Conservation (phyloP, 2,797 vertebrate genomes). For the Oreonectes daqikongensis region DNA sequence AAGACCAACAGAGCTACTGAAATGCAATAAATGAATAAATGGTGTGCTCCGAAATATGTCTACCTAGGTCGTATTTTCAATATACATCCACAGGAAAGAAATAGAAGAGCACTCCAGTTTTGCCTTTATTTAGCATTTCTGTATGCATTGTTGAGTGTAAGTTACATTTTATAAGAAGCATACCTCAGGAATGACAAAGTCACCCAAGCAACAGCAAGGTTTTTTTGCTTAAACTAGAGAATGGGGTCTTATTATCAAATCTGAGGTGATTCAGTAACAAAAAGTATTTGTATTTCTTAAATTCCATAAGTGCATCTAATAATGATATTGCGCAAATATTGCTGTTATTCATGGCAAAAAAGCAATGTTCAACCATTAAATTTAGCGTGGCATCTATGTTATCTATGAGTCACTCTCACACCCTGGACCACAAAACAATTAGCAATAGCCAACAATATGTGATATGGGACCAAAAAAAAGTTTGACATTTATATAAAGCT, state of each 20-base stretch:
- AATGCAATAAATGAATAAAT: constrained; percentile 40
- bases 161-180: too few relatives aligned
- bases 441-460: too few relatives aligned
- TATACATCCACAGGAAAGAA: not conserved
- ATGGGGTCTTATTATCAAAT: not conserved
- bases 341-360: not conserved
- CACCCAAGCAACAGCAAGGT: too few relatives aligned
- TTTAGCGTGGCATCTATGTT: constrained; percentile 15
- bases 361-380: not conserved
- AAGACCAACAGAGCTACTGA: constrained; percentile 46
- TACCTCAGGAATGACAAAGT: too few relatives aligned
- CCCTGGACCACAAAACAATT: too few relatives aligned
- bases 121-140: too few relatives aligned
- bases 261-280: not conserved
- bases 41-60: constrained; percentile 20
- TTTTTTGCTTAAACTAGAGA: not conserved
- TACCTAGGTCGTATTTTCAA: constrained; percentile 3
- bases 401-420: too few relatives aligned
- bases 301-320: not conserved
- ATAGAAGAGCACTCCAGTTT: too few relatives aligned
- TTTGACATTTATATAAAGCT: too few relatives aligned
- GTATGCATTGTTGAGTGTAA: not conserved
- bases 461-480: too few relatives aligned
- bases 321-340: not conserved
- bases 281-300: not conserved